Conservation (phyloP, 2,113 vertebrate genomes). For the Phrynosoma blainvillii region DNA sequence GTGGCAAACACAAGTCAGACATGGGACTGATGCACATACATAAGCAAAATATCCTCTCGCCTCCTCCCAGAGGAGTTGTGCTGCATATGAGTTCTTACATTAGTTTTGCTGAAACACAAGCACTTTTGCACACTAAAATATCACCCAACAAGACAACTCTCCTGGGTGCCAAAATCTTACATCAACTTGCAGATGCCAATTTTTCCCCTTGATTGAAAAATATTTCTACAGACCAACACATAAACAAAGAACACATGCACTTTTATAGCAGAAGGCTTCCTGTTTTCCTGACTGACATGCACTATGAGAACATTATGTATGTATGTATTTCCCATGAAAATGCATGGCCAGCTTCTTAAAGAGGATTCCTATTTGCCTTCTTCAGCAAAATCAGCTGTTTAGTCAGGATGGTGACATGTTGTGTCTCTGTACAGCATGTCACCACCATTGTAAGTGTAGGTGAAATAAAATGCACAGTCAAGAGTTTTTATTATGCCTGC, state of each 20-base stretch:
- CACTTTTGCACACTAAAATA: neutral
- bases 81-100: neutral
- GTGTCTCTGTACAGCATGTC: neutral
- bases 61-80: neutral
- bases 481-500: slow-evolving; percentile 38
- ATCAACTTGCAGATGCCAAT: neutral
- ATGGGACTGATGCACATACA: neutral
- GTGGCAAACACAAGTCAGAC: neutral
- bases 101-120: neutral
- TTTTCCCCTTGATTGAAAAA: slow-evolving; percentile 9
- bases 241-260: neutral
- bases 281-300: slow-evolving; percentile 29
- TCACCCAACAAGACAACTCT: neutral
- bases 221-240: neutral
- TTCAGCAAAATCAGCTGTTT: neutral
- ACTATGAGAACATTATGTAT: neutral
- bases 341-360: neutral
- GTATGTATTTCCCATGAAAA: neutral
- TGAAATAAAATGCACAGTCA: slow-evolving; percentile 39
- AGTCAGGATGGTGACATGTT: slow-evolving; percentile 5
- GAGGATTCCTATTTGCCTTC: neutral
- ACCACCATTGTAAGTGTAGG: slow-evolving; percentile 37
- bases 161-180: neutral
- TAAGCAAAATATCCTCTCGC: too few relatives aligned
- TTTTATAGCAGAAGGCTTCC: neutral